Evolutionary conservation across 2,888 invertebrate genomes (phyloP).

Genomic region (Hydrotaea cyrtoneurina): DNA sequence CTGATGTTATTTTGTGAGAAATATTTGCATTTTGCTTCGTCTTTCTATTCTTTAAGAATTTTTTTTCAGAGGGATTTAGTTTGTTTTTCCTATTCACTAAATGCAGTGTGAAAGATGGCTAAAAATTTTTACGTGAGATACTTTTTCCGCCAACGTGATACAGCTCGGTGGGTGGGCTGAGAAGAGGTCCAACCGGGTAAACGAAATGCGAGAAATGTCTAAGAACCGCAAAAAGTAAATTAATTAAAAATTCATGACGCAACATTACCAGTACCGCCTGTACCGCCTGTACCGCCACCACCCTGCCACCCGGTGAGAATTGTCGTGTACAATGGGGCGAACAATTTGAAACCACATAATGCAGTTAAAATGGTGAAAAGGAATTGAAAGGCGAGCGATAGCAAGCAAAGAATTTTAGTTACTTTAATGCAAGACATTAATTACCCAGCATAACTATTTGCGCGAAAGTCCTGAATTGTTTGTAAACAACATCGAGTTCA

Average conservation of each 20-base stretch:
- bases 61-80: slow-evolving; percentile 21
- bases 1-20: slow-evolving; percentile 70
- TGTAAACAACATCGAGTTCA: too few species aligned
- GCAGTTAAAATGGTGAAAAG: slow-evolving; percentile 41
- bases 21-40: slow-evolving; percentile 70
- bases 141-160: slow-evolving; percentile 16
- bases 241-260: slow-evolving; percentile 73
- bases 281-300: slow-evolving; percentile 35
- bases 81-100: slow-evolving; percentile 42
- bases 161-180: slow-evolving; percentile 23
- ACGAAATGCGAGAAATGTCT: slow-evolving; percentile 44
- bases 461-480: background rate
- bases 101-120: slow-evolving; percentile 58
- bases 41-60: background rate
- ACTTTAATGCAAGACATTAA: background rate
- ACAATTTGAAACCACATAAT: slow-evolving; percentile 56
- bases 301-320: background rate
- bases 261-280: slow-evolving; percentile 49
- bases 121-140: slow-evolving; percentile 37
- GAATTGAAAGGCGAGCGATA: slow-evolving; percentile 14
- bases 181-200: slow-evolving; percentile 23
- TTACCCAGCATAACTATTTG: slow-evolving; percentile 17
- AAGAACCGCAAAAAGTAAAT: slow-evolving; percentile 69
- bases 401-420: slow-evolving; percentile 37
- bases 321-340: slow-evolving; percentile 39